A percentile compares a stretch with the other conserved stretches of the same genome.
Conservation (phyloP, 2,797 vertebrate species). For the Propithecus deckenii region DNA sequence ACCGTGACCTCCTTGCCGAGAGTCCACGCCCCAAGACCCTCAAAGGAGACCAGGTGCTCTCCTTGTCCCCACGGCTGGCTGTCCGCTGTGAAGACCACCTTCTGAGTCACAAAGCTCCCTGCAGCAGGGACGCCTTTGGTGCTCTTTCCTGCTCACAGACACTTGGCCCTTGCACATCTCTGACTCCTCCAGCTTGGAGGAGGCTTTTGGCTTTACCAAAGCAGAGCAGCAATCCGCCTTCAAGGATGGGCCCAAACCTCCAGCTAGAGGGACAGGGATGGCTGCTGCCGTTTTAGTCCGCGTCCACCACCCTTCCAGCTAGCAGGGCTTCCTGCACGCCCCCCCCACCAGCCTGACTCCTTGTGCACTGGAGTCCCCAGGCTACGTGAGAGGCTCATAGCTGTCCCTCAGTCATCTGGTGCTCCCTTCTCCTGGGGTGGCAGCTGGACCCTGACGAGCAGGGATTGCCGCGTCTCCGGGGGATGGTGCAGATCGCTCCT, state of each 20-base stretch:
- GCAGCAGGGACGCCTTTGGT: neutral
- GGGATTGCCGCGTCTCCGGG: fast-evolving
- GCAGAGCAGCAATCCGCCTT: neutral
- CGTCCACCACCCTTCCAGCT: fast-evolving
- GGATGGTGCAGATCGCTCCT: fast-evolving
- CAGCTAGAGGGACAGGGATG: neutral
- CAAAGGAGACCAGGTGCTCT: neutral
- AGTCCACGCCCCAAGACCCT: fast-evolving
- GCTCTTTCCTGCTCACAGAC: fast-evolving
- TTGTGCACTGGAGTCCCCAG: fast-evolving
- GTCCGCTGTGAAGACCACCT: neutral
- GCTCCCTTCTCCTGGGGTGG: neutral
- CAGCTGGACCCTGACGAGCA: too few relatives aligned
- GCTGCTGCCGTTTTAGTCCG: neutral
- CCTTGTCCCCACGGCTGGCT: neutral
- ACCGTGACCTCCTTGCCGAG: neutral
- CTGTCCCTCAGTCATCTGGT: too few relatives aligned
- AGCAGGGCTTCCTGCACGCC: neutral
- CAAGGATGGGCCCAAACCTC: neutral
- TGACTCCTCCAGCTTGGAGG: fast-evolving
- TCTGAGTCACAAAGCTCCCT: neutral
- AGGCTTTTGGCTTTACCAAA: neutral
- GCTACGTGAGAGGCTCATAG: neutral
- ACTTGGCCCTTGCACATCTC: neutral
- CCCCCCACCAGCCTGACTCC: neutral